Evolutionary conservation across 1,140 invertebrate species (phyloP).

Genomic region (Luehdorfia chinensis): DNA sequence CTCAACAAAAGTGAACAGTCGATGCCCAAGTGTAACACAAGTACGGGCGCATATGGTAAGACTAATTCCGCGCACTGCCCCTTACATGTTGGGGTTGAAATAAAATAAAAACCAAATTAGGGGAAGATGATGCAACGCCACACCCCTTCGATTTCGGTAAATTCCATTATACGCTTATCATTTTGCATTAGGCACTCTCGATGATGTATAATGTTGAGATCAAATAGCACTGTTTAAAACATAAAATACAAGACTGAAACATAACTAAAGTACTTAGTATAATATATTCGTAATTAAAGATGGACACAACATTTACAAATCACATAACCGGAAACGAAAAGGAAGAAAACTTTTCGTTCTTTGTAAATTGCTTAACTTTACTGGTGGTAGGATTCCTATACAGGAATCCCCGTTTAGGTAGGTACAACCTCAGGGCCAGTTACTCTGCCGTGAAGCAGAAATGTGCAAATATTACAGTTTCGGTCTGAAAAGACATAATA

Average conservation of each 20-base stretch:
- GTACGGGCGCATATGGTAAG: slow-evolving; percentile 72
- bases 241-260: background rate
- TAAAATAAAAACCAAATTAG: slow-evolving; percentile 73
- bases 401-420: no score
- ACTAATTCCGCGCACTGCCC: slow-evolving; percentile 64
- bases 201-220: slow-evolving; percentile 25
- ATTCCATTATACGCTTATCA: slow-evolving; percentile 67
- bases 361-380: no score
- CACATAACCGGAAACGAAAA: no score
- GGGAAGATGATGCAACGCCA: slow-evolving; percentile 65
- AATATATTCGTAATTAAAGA: background rate
- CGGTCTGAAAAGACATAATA: no score
- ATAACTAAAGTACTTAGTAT: no score
- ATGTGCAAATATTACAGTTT: no score
- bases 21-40: slow-evolving; percentile 65
- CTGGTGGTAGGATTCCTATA: no score
- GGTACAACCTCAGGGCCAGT: no score
- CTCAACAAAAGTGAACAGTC: slow-evolving; percentile 62
- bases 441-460: no score
- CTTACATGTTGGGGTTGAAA: slow-evolving; percentile 47
- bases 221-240: slow-evolving; percentile 2
- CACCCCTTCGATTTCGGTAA: slow-evolving; percentile 73
- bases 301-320: no score
- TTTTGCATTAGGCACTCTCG: slow-evolving; percentile 47
- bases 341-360: no score